Evolutionary conservation across 2,797 vertebrate genomes (phyloP), one percentile per base, ranked within the genome.

Genomic region (Leucoraja ocellata): DNA sequence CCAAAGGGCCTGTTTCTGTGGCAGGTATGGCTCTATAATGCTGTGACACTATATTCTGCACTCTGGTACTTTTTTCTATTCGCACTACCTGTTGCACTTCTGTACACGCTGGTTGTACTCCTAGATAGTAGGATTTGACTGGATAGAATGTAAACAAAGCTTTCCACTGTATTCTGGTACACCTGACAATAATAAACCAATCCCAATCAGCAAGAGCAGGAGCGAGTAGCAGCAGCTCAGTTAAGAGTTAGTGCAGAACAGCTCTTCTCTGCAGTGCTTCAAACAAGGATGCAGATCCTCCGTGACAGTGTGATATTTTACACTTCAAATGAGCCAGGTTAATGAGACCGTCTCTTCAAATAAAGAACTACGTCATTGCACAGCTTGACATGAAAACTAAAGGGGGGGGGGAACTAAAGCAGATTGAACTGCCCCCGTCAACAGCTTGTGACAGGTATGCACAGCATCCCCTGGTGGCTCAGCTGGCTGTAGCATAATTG

Each of bases 291-390:
- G 71, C 71, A 76, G 90, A 92, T 71, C 71, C 83, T 86, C 84
- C 90, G 90, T 92, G 90, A 92, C 71, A 92, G 25, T 92, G 90
- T 54, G 46, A 92, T 92, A 92, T 58, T 76, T 92, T 76, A 74
- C 90, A 92, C 90, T 92, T 92, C 90, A 92, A 92, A 76, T 92
- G 90, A 92, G 73, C 90, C 65, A 76, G 90, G 90, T 92, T 92
- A 92, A 92, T 92, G 90, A 76, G 90, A 25, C 90, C 39, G 46
- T 74, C 90, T 76, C 71, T 46, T 54, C 90, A 92, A 46, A 76
- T 92, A 71, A 92, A 74, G 90, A 54, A 92, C 46, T 46, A 46
- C 46, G 39, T 92, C 90, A 92, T 28, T 10, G 90, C 90, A 73
- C 90, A 92, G 90, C 46, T 92, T 92, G 90, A 92, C 71, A 92